These are phyloP conservation scores for Dorcus hopei DNA, from an alignment of 2,888 invertebrate species.

Conservation along the genomic window DNA sequence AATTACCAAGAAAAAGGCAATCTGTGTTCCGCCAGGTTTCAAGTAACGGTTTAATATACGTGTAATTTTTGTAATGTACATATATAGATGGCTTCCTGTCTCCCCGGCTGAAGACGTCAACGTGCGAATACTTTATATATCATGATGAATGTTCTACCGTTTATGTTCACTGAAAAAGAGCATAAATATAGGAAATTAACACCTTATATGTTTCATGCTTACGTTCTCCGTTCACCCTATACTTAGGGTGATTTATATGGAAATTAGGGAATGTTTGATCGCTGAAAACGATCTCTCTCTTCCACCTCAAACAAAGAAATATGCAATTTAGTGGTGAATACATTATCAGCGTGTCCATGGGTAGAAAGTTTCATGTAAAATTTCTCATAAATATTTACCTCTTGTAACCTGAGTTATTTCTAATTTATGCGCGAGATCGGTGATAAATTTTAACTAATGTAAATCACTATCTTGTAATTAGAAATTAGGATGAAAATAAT, in stretches of 20 bases:
- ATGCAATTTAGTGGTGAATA: background rate
- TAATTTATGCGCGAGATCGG: no score
- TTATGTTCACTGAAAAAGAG: constrained; percentile 23
- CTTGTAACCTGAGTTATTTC: no score
- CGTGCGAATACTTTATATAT: constrained; percentile 6
- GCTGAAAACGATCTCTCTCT: background rate
- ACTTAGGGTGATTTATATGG: constrained; percentile 24
- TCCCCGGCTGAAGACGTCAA: constrained; percentile 1
- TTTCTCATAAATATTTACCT: background rate
- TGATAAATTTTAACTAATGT: no score
- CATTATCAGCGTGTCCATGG: background rate
- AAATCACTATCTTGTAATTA: no score
- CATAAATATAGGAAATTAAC: constrained; percentile 27
- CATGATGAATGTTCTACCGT: constrained; percentile 19
- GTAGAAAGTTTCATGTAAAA: background rate
- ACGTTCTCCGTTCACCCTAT: constrained; percentile 17
- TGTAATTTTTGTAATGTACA: constrained; percentile 1
- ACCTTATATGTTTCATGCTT: constrained; percentile 22
- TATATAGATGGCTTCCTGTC: constrained; percentile 1
- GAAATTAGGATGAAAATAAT: no score
- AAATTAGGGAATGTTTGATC: constrained; percentile 14
- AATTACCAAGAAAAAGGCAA: background rate
- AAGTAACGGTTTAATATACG: constrained; percentile 2
- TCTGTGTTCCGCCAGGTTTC: background rate
- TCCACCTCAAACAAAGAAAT: background rate